Base-by-base conservation (phyloP, 2,113 vertebrate species). In the Otocyon megalotis region DNA sequence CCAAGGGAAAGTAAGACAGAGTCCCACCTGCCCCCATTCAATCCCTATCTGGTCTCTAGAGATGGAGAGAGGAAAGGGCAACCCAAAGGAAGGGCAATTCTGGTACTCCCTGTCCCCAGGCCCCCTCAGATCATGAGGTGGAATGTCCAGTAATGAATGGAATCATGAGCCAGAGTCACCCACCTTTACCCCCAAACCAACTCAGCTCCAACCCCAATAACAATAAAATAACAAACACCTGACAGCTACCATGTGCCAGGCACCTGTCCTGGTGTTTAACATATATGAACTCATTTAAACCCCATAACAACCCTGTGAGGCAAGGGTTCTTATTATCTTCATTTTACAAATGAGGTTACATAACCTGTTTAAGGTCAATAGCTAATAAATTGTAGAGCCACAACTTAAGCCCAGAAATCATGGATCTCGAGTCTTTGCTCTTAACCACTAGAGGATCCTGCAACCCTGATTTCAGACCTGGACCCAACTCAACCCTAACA, bases 151-250 rank as follows among this genome's bases (percentile, higher is more conserved):
- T 12, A 53, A 48, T 50, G n/a, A 53, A 60, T 88, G 32, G 65
- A 90, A 56, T 79, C 28, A n/a, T 96, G 84, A 96, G 58, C 93
- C 67, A 60, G 63, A 95, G 71, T 92, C 90, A 58, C 95, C 53
- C 54, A 58, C 95, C 53, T 48, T 96, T 65, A 85, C 32, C 58
- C 79, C 77, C 48, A 35, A 80, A 32, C 74, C 67, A 83, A 77
- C 93, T 37, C 53, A 82, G 63, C 15, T 95, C 88, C 54, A 94
- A 71, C 63, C 85, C 65, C 53, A 91, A 50, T 69, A 90, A 83
- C 67, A 97, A 62, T 0, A 85, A 74, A 85, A 87, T 2, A 74
- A 30, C 89, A 83, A 95, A 72, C 32, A 80, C 22, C 37, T 32
- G 50, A 62, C 83, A 89, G 93, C 88, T 72, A 81, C 50, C 62